Base-by-base conservation (phyloP, 37 sponge, comb jelly and placozoan species). In the Chondrilla cf. caribensis region DNA sequence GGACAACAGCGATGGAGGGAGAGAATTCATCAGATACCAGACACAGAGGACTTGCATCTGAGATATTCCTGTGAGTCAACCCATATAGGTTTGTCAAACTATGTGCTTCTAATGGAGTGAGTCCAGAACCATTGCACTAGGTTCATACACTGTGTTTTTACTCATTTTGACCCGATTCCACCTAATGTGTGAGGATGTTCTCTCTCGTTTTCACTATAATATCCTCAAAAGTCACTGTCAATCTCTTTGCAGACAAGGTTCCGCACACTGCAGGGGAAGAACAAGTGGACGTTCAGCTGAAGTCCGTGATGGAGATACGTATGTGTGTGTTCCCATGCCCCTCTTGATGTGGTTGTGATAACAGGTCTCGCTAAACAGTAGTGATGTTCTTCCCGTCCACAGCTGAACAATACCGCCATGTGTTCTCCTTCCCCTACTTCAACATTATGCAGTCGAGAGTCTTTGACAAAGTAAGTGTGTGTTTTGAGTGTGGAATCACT, bases 391-490 rank as follows among this genome's bases (percentile, higher is more conserved):
- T n/a, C n/a, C 51, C 11, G 9, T 47, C 11, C 51, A 47, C 72
- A 94, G 95, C 94, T 86, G 90, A 87, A 51, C 62, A 54, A 54
- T 97, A 93, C 58, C 89, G 89, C 11, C 40, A 58, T 2, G 80
- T 97, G 42, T 97, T 97, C 83, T 22, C 73, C 15, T 98, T 81
- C 60, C 83, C 99, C 22, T 82, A 92, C 72, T 98, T 98, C 84
- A 98, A 98, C 79, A 64, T 87, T 4, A 90, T 98, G 36, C 99
- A 98, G 79, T 98, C 99, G 2, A 90, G 92, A 88, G 94, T 89
- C 1, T 91, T 96, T 79, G 97, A 98, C 86, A 91, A 94, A 80
- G 93, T 90, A 82, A 57, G 94, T 60, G 51, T 47, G 11, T 47
- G 51, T 6, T 47, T 47, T 47, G 9, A 6, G 11, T 6, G 51